Evolutionary conservation across 2,113 vertebrate genomes (phyloP).

Genomic region (Pluvianellus socialis): DNA sequence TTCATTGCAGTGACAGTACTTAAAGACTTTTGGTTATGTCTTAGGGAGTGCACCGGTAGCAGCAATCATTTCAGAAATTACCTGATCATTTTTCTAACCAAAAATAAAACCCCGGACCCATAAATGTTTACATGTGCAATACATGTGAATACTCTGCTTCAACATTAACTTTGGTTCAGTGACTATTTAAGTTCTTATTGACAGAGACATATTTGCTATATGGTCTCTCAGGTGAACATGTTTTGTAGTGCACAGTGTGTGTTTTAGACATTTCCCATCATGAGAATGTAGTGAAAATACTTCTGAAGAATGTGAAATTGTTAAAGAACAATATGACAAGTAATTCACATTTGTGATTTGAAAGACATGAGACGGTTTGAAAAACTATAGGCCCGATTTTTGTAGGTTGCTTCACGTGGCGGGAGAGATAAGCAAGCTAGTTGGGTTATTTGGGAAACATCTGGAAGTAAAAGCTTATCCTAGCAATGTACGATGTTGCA

Average conservation of each 20-base stretch:
- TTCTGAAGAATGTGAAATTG: background rate
- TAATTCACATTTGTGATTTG: background rate
- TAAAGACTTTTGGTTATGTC: background rate
- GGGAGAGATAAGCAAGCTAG: background rate
- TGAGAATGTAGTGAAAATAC: background rate
- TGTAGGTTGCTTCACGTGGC: background rate
- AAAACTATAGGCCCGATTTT: background rate
- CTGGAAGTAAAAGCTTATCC: background rate
- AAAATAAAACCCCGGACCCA: background rate
- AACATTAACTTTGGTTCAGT: background rate
- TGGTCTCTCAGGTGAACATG: background rate
- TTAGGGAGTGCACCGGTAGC: background rate
- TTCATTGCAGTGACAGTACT: background rate
- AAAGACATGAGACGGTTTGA: background rate
- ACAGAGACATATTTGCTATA: background rate
- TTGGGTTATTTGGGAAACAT: background rate
- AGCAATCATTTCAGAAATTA: background rate
- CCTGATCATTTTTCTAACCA: background rate
- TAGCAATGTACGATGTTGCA: background rate
- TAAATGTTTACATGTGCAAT: background rate
- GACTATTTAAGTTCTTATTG: background rate
- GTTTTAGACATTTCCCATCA: background rate
- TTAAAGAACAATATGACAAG: background rate
- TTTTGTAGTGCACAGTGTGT: background rate
- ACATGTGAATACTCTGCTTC: background rate